Conservation (phyloP, 1,140 invertebrate genomes). For the Bombus confusus region DNA sequence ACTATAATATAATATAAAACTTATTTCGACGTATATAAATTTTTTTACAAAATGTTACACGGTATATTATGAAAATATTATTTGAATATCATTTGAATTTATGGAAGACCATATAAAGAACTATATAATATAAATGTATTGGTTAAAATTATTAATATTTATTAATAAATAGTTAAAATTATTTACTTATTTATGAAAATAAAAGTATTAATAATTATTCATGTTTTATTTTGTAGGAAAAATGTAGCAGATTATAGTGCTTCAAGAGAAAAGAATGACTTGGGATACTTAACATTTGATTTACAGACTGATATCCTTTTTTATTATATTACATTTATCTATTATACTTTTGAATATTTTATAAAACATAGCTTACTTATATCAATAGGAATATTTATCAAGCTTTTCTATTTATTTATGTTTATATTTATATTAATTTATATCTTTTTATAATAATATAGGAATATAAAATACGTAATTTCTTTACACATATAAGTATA, state of each 20-base stretch:
- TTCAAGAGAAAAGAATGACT: slow-evolving; percentile 96
- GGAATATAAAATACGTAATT: slow-evolving; percentile 33
- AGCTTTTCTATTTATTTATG: not conserved
- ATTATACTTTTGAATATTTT: not conserved
- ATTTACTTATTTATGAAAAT: not conserved
- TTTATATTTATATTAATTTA: not conserved
- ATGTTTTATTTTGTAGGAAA: slow-evolving; percentile 87
- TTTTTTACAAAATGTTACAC: not conserved
- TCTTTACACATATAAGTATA: slow-evolving; percentile 70
- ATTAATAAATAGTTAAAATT: not conserved
- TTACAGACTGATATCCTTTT: slow-evolving; percentile 92
- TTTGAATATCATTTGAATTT: not conserved
- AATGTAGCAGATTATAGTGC: slow-evolving; percentile 98
- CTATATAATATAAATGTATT: no score
- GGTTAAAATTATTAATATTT: no score
- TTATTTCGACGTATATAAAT: not conserved
- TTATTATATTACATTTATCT: slow-evolving; percentile 23
- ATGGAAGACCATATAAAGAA: no score
- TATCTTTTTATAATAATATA: not conserved
- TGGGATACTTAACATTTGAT: slow-evolving; percentile 97
- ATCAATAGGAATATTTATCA: not conserved
- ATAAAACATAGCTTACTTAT: not conserved
- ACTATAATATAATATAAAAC: not conserved
- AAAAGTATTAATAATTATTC: not conserved
- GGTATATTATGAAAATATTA: not conserved